phyloP scores from a whole-genome alignment of 1,140 invertebrate species.

The Solen grandis region DNA sequence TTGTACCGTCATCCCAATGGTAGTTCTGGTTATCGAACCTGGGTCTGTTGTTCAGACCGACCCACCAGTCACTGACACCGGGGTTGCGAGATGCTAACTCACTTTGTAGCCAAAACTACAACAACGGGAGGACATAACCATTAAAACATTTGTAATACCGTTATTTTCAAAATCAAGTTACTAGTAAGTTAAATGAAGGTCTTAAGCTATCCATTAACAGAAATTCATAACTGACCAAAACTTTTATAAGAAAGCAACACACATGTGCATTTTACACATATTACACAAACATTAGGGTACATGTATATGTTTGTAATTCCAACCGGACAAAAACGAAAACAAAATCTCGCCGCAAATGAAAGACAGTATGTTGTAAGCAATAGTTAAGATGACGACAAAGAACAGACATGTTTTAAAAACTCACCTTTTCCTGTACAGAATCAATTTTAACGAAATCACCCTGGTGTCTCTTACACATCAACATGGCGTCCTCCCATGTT shows the following conservation, averaged over 20 bases:
- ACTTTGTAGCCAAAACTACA: constrained; percentile 13
- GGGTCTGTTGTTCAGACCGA: constrained; percentile 40
- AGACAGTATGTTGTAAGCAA: no score
- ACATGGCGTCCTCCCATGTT: constrained; percentile 47
- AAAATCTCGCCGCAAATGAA: not conserved
- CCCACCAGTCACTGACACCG: constrained; percentile 29
- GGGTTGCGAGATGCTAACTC: not conserved
- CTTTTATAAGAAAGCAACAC: not conserved
- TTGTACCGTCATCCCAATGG: constrained; percentile 31
- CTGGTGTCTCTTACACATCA: constrained; percentile 31
- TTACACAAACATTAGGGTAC: no score
- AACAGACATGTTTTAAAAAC: no score
- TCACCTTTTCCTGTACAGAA: constrained; percentile 46
- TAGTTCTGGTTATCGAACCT: constrained; percentile 47
- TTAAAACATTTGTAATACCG: not conserved
- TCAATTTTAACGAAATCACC: constrained; percentile 51
- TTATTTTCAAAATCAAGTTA: not conserved
- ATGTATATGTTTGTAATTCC: no score
- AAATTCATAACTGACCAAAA: not conserved
- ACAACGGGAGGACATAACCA: not conserved
- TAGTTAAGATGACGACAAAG: no score
- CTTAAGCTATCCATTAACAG: not conserved
- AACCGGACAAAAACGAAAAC: not conserved
- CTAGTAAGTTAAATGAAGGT: not conserved
- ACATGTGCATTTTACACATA: no score